Conservation (phyloP, 2,797 vertebrate genomes). For the Phalanger gymnotis region DNA sequence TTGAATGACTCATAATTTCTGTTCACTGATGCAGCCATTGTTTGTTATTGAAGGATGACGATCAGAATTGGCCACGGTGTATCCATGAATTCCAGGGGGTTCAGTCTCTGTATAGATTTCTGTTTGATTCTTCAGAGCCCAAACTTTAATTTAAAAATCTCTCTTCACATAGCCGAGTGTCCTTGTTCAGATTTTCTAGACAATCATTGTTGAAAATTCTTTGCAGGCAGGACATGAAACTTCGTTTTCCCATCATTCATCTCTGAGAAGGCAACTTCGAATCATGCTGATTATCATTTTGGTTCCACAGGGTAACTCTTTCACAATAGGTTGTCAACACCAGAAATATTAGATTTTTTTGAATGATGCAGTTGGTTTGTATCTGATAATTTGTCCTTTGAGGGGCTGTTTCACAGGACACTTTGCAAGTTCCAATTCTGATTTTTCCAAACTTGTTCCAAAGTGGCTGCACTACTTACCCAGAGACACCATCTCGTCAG, state of each 20-base stretch:
- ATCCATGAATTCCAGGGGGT: constrained; percentile 42
- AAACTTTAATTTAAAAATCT: constrained; percentile 50
- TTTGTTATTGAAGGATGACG: constrained; percentile 35
- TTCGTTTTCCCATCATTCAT: constrained; percentile 44
- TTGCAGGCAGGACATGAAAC: constrained; percentile 24
- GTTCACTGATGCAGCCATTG: constrained; percentile 57
- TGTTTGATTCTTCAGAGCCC: constrained; percentile 32
- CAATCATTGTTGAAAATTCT: constrained; percentile 46
- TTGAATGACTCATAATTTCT: constrained; percentile 69
- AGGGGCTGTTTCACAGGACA: constrained; percentile 23
- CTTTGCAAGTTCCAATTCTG: background rate
- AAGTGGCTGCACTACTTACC: background rate
- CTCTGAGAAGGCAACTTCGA: constrained; percentile 37
- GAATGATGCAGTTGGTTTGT: background rate
- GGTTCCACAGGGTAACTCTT: constrained; percentile 5
- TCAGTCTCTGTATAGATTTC: background rate
- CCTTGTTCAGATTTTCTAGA: constrained; percentile 30
- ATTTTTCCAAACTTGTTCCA: constrained; percentile 10
- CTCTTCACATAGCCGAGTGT: constrained; percentile 35
- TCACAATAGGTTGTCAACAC: constrained; percentile 44
- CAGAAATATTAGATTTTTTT: constrained; percentile 10
- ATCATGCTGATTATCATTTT: constrained; percentile 52
- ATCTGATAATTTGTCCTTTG: background rate
- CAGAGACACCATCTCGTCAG: background rate
- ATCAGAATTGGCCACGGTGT: constrained; percentile 31